Conservation (phyloP, 2,797 vertebrate genomes). For the Hypotaenidia philippensis region DNA sequence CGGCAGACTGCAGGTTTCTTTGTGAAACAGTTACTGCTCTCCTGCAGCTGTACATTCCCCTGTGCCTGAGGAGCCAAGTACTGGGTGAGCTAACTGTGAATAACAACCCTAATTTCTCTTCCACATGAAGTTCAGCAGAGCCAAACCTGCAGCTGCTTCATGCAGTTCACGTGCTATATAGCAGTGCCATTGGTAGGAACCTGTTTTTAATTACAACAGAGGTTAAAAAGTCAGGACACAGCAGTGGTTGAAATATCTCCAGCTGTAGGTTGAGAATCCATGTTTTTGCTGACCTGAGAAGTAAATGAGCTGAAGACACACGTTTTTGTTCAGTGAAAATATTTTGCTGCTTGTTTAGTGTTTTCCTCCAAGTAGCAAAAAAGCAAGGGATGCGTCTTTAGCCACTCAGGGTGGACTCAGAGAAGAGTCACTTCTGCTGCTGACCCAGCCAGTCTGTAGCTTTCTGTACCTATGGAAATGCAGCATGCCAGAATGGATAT, state of each 20-base stretch:
- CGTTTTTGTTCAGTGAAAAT: background rate
- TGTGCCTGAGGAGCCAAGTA: background rate
- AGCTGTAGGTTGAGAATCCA: background rate
- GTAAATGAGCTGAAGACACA: background rate
- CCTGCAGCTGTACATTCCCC: background rate
- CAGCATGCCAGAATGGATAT: background rate
- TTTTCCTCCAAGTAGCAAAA: background rate
- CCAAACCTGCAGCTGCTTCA: background rate
- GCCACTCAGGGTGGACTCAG: background rate
- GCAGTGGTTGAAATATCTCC: background rate
- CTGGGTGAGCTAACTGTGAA: background rate
- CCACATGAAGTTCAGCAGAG: background rate
- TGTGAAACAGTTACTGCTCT: background rate
- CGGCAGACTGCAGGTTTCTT: background rate
- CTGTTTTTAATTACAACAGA: background rate
- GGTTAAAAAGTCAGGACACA: background rate
- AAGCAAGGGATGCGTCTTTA: fast-evolving
- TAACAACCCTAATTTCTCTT: background rate
- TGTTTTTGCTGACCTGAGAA: background rate
- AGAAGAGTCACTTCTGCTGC: background rate
- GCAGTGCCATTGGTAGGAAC: background rate
- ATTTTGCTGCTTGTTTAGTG: background rate
- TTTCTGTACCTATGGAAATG: background rate
- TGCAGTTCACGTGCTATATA: fast-evolving
- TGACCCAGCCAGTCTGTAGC: background rate